Evolutionary conservation across 2,797 vertebrate species (phyloP), one percentile per base, ranked within the genome.

Genomic region (Enteromius radiatus): DNA sequence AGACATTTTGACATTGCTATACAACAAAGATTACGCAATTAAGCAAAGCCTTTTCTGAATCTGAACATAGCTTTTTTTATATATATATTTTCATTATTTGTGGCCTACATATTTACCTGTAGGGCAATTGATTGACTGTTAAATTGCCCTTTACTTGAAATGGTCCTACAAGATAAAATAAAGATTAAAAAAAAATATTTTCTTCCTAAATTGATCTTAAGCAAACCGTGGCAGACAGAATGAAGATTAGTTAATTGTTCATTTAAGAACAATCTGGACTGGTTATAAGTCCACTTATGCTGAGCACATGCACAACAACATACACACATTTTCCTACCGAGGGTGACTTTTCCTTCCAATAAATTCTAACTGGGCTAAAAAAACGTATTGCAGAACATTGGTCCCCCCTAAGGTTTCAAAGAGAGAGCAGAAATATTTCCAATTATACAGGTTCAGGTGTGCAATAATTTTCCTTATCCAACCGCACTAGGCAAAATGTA

Each of bases 211-310:
- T 17, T 77, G 76, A 77, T 64, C 19, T 64, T 47, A 64, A 45
- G 17, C 17, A 76, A 21, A 76, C 5, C 6, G 4, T 17, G 45
- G 76, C 45, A 78, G 63, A 78, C 21, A 14, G 76, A 78, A 65
- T 17, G 76, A 67, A 78, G 76, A 78, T 78, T 67, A 47, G 19
- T 63, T 77, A 77, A 77, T 64, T 77, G 76, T 77, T 77, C 59
- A 47, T 64, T 77, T 23, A 77, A 47, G 38, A 63, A 63, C 76
- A 77, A 45, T 77, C 76, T 77, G 76, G 76, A 67, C 61, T 49
- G 59, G 76, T 78, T 67, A 19, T 36, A 67, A 78, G 45, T 67
- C 76, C 76, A 77, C 56, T 77, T 77, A 77, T 64, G 56, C 12
- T 47, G 41, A 77, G 64, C 76, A 64, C 75, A 77, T 26, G 61